phyloP scores from a whole-genome alignment of 2,888 invertebrate genomes.

The Falcaria lacertinaria region DNA sequence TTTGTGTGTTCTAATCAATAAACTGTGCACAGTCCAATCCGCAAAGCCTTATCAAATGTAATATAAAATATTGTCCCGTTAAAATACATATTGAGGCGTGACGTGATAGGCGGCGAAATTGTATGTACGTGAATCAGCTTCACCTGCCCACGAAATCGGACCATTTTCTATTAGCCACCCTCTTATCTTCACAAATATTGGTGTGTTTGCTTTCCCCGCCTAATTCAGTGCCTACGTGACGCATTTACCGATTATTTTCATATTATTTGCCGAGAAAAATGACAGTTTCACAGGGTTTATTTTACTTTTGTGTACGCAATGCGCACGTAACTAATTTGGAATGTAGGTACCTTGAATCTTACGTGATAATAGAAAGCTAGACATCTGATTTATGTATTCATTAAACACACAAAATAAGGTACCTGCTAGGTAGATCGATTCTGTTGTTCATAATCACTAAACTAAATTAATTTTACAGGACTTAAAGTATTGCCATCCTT shows the following conservation, averaged over 20 bases:
- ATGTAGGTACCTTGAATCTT: too few species aligned
- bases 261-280: slow-evolving; percentile 9
- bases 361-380: too few species aligned
- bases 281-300: not conserved
- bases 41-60: not conserved
- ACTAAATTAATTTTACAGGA: too few species aligned
- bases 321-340: not conserved
- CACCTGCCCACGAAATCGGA: slow-evolving; percentile 38
- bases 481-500: too few species aligned
- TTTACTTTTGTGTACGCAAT: not conserved
- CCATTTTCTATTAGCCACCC: slow-evolving; percentile 40
- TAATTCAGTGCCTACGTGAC: slow-evolving; percentile 58
- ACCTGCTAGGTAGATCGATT: too few species aligned
- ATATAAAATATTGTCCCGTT: not conserved
- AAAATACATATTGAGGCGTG: not conserved
- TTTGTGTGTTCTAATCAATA: too few species aligned
- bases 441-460: too few species aligned
- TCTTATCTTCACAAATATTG: slow-evolving; percentile 57
- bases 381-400: too few species aligned
- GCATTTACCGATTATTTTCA: slow-evolving; percentile 37
- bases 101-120: not conserved
- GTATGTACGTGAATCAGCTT: slow-evolving; percentile 23
- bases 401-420: too few species aligned
- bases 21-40: not conserved
- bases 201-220: slow-evolving; percentile 43